These are phyloP conservation scores for Pluvialis apricaria DNA, from an alignment of 2,113 vertebrate genomes.

Conservation along the genomic window DNA sequence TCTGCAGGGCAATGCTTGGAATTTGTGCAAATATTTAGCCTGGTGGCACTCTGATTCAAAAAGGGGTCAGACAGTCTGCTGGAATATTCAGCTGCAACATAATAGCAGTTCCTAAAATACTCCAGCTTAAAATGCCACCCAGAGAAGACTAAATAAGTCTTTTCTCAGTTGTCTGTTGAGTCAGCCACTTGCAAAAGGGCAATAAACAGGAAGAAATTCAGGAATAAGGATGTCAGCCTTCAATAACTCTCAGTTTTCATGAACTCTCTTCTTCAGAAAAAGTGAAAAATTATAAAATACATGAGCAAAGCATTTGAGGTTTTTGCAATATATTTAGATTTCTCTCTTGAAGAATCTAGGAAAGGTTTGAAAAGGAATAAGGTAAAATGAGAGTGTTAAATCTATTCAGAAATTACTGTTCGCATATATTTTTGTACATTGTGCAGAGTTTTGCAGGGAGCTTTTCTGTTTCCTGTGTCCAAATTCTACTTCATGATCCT, in stretches of 20 bases:
- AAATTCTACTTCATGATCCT: not conserved
- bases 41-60: not conserved
- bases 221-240: not conserved
- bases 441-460: not conserved
- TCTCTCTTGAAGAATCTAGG: slow-evolving; percentile 2
- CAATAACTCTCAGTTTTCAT: not conserved
- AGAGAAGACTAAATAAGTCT: slow-evolving; percentile 9
- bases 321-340: not conserved
- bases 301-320: not conserved
- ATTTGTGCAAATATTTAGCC: slow-evolving; percentile 9
- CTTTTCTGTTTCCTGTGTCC: not conserved
- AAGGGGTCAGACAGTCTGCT: slow-evolving; percentile 23
- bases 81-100: slow-evolving; percentile 8
- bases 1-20: not conserved
- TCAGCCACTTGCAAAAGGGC: slow-evolving; percentile 16
- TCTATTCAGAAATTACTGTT: not conserved
- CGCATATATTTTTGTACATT: not conserved
- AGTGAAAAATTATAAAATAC: not conserved
- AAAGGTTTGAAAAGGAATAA: not conserved
- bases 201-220: slow-evolving; percentile 19
- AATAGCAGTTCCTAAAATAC: slow-evolving; percentile 43
- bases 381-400: not conserved
- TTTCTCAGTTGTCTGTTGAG: slow-evolving; percentile 48
- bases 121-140: slow-evolving; percentile 25
- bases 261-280: not conserved